Conservation (phyloP, 2,797 vertebrate species). For the Parambassis ranga region DNA sequence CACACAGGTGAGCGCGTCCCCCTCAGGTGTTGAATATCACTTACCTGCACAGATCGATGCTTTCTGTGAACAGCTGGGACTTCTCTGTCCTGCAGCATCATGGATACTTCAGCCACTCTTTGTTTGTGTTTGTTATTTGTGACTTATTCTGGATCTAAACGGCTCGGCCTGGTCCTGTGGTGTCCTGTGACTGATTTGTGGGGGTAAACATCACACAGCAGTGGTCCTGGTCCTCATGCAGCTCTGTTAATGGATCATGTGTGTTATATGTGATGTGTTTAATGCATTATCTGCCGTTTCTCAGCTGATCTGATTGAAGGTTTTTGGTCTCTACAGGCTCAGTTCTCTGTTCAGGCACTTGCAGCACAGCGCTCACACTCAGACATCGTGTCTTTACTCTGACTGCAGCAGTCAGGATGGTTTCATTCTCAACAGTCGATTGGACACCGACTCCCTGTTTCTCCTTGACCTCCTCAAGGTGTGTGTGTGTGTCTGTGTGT, state of each 20-base stretch:
- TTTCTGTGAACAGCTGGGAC: slow-evolving; percentile 15
- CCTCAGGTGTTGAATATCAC: slow-evolving; percentile 65
- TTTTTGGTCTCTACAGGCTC: no score
- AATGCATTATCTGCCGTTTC: no score
- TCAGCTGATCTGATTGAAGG: no score
- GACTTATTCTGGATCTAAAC: no score
- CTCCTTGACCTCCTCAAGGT: slow-evolving; percentile 24
- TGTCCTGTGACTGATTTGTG: slow-evolving; percentile 34
- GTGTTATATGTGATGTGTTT: no score
- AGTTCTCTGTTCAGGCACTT: no score
- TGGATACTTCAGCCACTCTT: no score
- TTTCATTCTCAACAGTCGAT: slow-evolving; percentile 35
- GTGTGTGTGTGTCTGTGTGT: background rate
- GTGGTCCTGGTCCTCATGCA: no score
- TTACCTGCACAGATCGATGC: slow-evolving; percentile 53
- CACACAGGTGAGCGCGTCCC: slow-evolving; percentile 59
- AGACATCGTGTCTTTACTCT: slow-evolving; percentile 30
- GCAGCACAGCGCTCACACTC: no score
- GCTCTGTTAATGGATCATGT: no score
- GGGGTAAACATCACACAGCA: slow-evolving; percentile 56
- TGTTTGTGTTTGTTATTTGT: no score
- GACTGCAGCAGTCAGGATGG: slow-evolving; percentile 17
- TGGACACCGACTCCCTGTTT: slow-evolving; percentile 6
- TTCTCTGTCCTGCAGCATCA: background rate
- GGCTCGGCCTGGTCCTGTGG: no score